Evolutionary conservation across 2,797 vertebrate species (phyloP).

Genomic region (Brotogeris chrysoptera): DNA sequence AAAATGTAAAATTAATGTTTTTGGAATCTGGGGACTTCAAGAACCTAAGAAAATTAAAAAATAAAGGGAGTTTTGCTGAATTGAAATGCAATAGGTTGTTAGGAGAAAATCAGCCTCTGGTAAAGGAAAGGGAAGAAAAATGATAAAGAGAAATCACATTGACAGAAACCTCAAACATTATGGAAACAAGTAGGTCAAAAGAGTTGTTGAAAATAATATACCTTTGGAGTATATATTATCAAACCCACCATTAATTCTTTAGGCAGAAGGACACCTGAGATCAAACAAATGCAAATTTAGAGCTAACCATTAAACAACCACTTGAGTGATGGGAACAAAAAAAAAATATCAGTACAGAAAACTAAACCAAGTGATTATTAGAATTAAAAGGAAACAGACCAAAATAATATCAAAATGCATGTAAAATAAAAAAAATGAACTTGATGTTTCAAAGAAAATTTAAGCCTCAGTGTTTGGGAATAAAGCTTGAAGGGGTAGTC

Average conservation of each 20-base stretch:
- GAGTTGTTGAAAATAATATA: slow-evolving; percentile 51
- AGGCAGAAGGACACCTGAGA: slow-evolving; percentile 25
- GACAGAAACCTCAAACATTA: slow-evolving; percentile 46
- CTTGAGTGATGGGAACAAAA: not conserved
- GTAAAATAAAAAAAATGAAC: not conserved
- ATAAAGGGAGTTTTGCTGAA: slow-evolving; percentile 28
- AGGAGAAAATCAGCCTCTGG: slow-evolving; percentile 26
- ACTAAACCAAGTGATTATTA: not conserved
- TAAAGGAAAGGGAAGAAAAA: slow-evolving; percentile 34
- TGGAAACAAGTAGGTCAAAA: slow-evolving; percentile 58
- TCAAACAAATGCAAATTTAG: slow-evolving; percentile 51
- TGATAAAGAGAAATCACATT: slow-evolving; percentile 21
- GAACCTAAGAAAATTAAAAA: slow-evolving; percentile 61
- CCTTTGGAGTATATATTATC: slow-evolving; percentile 52
- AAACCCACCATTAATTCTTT: slow-evolving; percentile 57
- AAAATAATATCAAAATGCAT: not conserved
- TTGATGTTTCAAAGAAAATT: not conserved
- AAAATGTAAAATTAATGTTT: slow-evolving; percentile 68
- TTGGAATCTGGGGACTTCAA: slow-evolving; percentile 44
- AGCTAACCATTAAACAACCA: not conserved
- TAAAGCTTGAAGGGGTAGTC: not conserved
- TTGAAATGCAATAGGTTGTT: slow-evolving; percentile 6
- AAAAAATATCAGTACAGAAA: not conserved
- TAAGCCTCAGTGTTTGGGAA: not conserved
- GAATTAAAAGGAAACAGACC: not conserved